Evolutionary conservation across 2,888 invertebrate species (phyloP).

Genomic region (Stenoptilia bipunctidactyla): DNA sequence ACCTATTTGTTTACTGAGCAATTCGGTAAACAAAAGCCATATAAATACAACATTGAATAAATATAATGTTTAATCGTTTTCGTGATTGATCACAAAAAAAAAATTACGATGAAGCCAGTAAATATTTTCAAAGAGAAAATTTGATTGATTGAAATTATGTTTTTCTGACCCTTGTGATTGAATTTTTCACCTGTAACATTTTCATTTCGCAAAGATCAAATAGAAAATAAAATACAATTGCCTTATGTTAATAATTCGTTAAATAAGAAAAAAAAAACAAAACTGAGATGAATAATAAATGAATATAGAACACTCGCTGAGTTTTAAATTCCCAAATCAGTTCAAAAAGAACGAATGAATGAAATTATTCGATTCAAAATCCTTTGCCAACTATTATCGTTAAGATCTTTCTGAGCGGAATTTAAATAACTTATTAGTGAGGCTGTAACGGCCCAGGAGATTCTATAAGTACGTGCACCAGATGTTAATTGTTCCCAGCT

Average conservation of each 20-base stretch:
- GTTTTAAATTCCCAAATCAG: conserved; percentile 17
- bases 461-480: conserved; percentile 34
- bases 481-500: conserved; percentile 51
- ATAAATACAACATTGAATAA: conserved; percentile 1
- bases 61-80: neutral
- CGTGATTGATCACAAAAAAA: conserved; percentile 35
- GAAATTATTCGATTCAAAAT: conserved; percentile 21
- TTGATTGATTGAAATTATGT: conserved; percentile 22
- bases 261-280: no score
- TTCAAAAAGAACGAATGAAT: conserved; percentile 31
- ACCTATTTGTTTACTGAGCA: no score
- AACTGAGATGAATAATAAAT: no score
- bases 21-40: no score
- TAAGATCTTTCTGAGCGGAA: conserved; percentile 30
- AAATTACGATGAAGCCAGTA: conserved; percentile 28
- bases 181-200: no score
- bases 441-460: conserved; percentile 30
- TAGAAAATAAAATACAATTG: no score
- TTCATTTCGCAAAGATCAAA: no score
- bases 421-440: conserved; percentile 57
- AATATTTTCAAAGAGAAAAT: conserved; percentile 30
- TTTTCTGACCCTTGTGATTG: neutral
- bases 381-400: conserved; percentile 25
- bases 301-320: no score
- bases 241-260: no score